A percentile compares a stretch with the other conserved stretches of the same genome.
Conservation (phyloP, 2,113 vertebrate genomes). For the Motacilla tschutschensis region DNA sequence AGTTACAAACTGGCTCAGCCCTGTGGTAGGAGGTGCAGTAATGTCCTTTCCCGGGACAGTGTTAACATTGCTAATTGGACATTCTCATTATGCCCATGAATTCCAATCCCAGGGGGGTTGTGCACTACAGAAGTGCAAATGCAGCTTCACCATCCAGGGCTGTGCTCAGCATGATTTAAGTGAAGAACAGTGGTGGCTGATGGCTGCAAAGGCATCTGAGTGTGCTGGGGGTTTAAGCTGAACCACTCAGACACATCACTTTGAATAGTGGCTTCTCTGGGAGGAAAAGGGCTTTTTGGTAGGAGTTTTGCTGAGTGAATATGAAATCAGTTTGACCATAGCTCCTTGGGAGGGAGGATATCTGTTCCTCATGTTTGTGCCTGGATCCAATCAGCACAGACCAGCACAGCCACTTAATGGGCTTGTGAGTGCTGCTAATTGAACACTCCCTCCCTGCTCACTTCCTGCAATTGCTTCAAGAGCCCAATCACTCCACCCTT, state of each 20-base stretch:
- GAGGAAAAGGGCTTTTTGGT: slow-evolving; percentile 3
- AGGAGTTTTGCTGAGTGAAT: neutral
- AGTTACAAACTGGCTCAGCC: neutral
- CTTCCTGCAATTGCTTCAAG: slow-evolving; percentile 20
- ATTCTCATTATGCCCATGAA: neutral
- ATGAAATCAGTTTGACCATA: neutral
- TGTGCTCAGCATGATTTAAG: slow-evolving; percentile 15
- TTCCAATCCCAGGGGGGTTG: neutral
- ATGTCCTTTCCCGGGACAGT: neutral
- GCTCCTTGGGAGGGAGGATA: neutral
- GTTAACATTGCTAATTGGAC: slow-evolving; percentile 20
- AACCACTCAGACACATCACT: neutral
- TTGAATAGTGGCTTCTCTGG: slow-evolving; percentile 1
- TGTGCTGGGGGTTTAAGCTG: slow-evolving; percentile 2
- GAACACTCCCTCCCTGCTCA: neutral
- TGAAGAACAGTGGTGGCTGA: slow-evolving; percentile 1
- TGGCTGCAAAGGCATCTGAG: slow-evolving; percentile 10
- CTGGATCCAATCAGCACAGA: neutral
- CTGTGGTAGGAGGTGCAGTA: neutral
- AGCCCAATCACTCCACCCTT: neutral
- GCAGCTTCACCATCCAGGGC: neutral
- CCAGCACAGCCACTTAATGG: neutral
- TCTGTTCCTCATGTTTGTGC: neutral
- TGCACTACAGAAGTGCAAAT: neutral
- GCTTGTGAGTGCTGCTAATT: neutral